Percentiles rank a stretch among this genome's conserved stretches.
Conservation (phyloP, 2,797 vertebrate species). For the Tolypeutes matacus region DNA sequence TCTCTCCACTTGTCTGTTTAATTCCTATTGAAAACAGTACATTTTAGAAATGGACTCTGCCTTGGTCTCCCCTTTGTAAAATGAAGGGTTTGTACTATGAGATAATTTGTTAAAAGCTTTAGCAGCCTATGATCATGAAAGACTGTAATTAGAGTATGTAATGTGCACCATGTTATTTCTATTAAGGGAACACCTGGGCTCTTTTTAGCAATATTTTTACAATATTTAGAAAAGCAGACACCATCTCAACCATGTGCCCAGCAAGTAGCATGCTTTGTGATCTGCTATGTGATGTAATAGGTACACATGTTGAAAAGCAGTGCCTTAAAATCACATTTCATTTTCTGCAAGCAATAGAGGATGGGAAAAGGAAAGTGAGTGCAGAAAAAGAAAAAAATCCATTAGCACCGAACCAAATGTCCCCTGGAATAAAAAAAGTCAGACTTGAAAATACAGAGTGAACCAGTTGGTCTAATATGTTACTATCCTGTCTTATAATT, state of each 20-base stretch:
- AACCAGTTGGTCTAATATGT: constrained; percentile 79
- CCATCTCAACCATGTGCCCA: neutral
- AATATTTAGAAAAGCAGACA: neutral
- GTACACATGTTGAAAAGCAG: neutral
- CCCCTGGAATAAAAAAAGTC: constrained; percentile 75
- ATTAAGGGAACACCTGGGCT: neutral
- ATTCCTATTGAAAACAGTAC: neutral
- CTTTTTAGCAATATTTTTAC: neutral
- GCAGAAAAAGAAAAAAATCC: constrained; percentile 70
- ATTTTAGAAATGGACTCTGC: constrained; percentile 43
- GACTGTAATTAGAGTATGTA: neutral
- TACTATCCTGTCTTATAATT: constrained; percentile 80
- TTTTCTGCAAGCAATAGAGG: neutral
- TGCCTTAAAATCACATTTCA: neutral
- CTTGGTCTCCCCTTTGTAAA: constrained; percentile 48
- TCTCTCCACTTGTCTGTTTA: neutral
- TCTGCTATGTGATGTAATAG: neutral
- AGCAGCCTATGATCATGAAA: neutral
- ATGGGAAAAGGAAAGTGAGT: neutral
- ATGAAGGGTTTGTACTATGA: neutral
- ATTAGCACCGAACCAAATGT: constrained; percentile 71
- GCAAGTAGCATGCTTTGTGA: neutral
- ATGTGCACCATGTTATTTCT: neutral
- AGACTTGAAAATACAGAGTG: constrained; percentile 71
- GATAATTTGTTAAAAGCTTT: constrained; percentile 13